phyloP scores from a whole-genome alignment of 2,113 vertebrate genomes.

The Tragelaphus buxtoni region DNA sequence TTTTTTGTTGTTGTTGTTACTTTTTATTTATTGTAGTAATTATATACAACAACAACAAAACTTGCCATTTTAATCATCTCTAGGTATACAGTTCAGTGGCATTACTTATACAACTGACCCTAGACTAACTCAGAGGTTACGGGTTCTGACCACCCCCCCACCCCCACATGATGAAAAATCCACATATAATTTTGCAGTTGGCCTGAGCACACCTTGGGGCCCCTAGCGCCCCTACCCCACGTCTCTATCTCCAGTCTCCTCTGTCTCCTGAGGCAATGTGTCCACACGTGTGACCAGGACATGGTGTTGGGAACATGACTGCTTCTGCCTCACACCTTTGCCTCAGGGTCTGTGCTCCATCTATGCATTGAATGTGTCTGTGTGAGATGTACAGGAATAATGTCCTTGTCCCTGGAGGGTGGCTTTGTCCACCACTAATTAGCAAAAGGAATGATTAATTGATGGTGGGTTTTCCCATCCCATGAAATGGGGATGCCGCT shows the following conservation, averaged over 20 bases:
- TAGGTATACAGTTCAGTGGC: not conserved
- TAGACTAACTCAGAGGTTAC: not conserved
- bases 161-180: not conserved
- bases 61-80: not conserved
- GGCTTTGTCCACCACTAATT: not conserved
- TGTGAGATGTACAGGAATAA: not conserved
- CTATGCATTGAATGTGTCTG: not conserved
- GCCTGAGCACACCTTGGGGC: not conserved
- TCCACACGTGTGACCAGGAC: not conserved
- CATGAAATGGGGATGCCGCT: accelerated
- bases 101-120: not conserved
- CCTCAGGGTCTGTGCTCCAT: not conserved
- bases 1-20: not conserved
- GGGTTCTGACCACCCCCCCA: not conserved
- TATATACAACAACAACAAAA: not conserved
- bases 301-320: not conserved
- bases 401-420: not conserved
- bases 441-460: not conserved
- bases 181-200: not conserved
- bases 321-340: not conserved
- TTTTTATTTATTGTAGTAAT: not conserved
- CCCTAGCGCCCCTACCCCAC: not conserved
- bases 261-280: not conserved
- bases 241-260: not conserved
- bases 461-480: not conserved